Evolutionary conservation across 1,140 invertebrate species (phyloP), one percentile per base, ranked within the genome.

Genomic region (Varroa destructor): DNA sequence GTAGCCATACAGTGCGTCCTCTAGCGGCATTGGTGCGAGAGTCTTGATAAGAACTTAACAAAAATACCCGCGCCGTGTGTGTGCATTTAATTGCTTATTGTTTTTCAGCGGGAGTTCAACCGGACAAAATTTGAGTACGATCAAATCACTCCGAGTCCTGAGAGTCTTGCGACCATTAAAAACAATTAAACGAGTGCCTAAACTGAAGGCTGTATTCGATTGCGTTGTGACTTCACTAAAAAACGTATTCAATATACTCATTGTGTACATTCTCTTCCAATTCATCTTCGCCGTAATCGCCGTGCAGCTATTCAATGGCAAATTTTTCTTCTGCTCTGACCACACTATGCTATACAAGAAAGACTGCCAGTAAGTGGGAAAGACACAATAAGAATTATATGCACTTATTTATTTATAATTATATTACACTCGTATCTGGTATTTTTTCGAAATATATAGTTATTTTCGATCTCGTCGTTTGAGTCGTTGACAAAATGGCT

Each of bases 241-340:
- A 86, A 99, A 99, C 83, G 97, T 99, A 81, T 96, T 98, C 82
- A 99, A 98, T 86, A 99, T 99, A 86, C 89, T 99, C 80, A 97
- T 99, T 81, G 97, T 99, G 83, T 99, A 99, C 81, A 92, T 97
- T 86, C 88, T 99, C 79, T 99, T 99, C 86, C 94, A 99, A 88
- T 99, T 99, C 85, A 99, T 99, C 84, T 99, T 99, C 84, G 96
- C 95, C 86, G 97, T 99, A 78, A 99, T 99, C 81, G 97, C 96
- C 80, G 97, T 99, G 79, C 97, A 99, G 85, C 87, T 99, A 79
- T 99, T 99, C 84, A 99, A 99, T 84, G 96, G 97, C 78, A 96
- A 95, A 83, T 99, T 99, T 87, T 98, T 96, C 85, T 89, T 88
- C 85, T 99, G 97, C 84, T 96, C 88, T 77, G 97, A 99, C 85